Base-by-base conservation (phyloP, 2,888 invertebrate genomes). In the Heteromyza rotundicornis region DNA sequence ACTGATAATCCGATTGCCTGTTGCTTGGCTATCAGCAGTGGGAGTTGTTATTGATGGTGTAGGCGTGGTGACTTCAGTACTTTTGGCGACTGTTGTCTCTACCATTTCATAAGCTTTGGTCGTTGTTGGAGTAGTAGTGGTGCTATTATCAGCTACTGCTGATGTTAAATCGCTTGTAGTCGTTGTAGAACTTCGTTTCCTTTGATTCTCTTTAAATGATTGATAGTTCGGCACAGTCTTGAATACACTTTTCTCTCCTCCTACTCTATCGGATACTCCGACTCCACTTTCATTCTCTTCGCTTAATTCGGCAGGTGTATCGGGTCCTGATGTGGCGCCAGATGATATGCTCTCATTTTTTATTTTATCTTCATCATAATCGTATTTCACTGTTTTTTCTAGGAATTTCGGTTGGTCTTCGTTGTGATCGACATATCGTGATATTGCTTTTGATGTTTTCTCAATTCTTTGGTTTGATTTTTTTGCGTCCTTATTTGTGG, bases 281-380 rank as follows among this genome's bases (percentile, higher is more conserved):
- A n/a, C n/a, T n/a, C n/a, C n/a, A 22, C 66, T 57, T 63, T 89
- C 89, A 50, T 88, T 88, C 62, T 89, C 89, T 64, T 89, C 89
- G 73, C 91, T 92, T 66, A 88, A 85, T 5, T 89, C 89, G 2
- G 81, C 83, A 12, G 94, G 94, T 79, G 92, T 92, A 72, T 95
- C 94, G 0, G 95, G 95, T 0, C 95, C 95, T 8, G 94, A 94
- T 14, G 95, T 95, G 74, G 92, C 93, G 1, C 94, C 94, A 0
- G 94, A 94, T 10, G 92, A 92, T 56, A 87, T 87, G 36, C 87
- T 88, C 20, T 50, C 54, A 51, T 66, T 65, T 80, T 64, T 3
- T 70, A 66, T 63, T 79, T 40, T 80, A 74, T 62, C 64, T 5
- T 59, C 62, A 1, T 22, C 51, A 19, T 24, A n/a, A 1, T 32